Conservation (phyloP, 2,797 vertebrate genomes). For the Enteromius anoplus region DNA sequence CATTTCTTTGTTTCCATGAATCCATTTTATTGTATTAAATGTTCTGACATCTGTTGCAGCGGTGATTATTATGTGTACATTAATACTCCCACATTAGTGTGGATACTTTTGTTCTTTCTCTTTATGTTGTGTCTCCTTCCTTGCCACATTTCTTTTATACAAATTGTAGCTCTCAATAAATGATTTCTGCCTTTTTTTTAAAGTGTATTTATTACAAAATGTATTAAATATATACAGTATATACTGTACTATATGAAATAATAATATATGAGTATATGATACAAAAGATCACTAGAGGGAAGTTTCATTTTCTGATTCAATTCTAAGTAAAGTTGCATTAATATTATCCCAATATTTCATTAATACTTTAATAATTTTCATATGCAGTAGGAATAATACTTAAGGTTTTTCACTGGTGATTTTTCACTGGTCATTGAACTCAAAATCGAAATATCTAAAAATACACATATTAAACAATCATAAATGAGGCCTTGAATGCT, state of each 20-base stretch:
- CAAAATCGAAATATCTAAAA: no score
- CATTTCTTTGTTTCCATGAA: neutral
- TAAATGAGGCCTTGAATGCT: no score
- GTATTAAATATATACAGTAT: neutral
- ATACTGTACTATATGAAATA: no score
- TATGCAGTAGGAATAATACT: neutral
- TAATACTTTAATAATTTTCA: neutral
- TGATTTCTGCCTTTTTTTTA: neutral
- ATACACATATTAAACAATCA: no score
- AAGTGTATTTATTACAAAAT: neutral
- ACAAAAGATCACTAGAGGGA: neutral
- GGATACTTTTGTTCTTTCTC: neutral
- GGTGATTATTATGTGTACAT: neutral
- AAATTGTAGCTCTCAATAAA: conserved; percentile 31
- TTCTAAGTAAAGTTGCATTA: neutral
- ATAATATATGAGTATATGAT: no score
- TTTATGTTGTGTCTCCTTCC: neutral
- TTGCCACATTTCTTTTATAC: neutral
- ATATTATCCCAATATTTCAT: neutral
- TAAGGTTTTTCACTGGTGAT: no score
- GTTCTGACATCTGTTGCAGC: neutral
- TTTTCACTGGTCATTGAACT: no score
- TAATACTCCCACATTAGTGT: neutral
- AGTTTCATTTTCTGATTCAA: neutral
- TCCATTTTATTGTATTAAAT: neutral